Evolutionary conservation across 1,140 invertebrate genomes (phyloP).

Genomic region (Tetramorium parvispinum): DNA sequence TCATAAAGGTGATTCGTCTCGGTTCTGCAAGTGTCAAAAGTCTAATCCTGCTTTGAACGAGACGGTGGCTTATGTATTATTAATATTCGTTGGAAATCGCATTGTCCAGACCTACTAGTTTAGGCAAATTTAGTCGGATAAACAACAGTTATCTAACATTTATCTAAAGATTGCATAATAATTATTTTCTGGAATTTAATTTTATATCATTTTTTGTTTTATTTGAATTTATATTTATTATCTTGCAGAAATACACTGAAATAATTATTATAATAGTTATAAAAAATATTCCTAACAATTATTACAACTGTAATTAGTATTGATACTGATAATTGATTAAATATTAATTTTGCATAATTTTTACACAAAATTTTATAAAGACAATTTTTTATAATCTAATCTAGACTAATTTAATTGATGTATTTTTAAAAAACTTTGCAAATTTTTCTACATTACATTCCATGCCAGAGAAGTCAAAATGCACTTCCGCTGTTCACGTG

Average conservation of each 20-base stretch:
- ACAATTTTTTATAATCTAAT: not conserved
- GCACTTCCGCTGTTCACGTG: slow-evolving; percentile 78
- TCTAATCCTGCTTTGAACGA: slow-evolving; percentile 74
- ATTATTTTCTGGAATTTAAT: not conserved
- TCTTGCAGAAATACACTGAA: not conserved
- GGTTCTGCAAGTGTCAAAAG: slow-evolving; percentile 85
- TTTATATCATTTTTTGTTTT: not conserved
- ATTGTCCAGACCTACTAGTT: not conserved
- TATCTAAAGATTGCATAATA: not conserved
- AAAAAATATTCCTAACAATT: not conserved
- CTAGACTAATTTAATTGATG: not conserved
- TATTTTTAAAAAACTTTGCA: slow-evolving; percentile 1
- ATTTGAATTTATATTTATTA: not conserved
- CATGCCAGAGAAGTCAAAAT: slow-evolving; percentile 32
- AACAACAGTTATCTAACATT: not conserved
- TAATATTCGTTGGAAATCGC: slow-evolving; percentile 58
- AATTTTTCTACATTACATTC: slow-evolving; percentile 18
- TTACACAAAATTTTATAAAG: not conserved
- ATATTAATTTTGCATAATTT: not conserved
- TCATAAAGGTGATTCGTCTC: slow-evolving; percentile 83
- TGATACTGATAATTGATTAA: not conserved
- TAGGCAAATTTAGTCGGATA: not conserved
- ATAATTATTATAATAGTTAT: not conserved
- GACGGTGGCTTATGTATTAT: slow-evolving; percentile 73
- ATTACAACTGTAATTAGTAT: not conserved